These are phyloP conservation scores for Brachionus manjavacas DNA, from an alignment of 1,140 invertebrate species.

Conservation along the genomic window DNA sequence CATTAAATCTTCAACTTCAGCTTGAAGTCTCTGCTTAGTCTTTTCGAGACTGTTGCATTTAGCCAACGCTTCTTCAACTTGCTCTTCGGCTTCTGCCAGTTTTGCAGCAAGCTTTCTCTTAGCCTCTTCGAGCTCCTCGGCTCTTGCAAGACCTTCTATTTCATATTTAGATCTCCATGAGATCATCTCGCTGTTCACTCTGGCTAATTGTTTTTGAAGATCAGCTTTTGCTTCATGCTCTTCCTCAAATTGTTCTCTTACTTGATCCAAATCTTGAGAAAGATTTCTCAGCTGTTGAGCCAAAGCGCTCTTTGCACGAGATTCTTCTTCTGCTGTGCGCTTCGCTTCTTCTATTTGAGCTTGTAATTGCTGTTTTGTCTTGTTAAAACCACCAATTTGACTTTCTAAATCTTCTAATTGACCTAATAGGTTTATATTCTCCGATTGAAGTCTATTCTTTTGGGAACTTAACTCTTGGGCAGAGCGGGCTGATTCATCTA, in stretches of 20 bases:
- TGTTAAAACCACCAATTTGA: slow-evolving; percentile 14
- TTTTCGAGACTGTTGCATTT: slow-evolving; percentile 94
- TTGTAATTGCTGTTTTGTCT: slow-evolving; percentile 26
- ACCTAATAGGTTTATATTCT: slow-evolving; percentile 7
- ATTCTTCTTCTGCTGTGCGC: slow-evolving; percentile 51
- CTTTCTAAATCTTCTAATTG: slow-evolving; percentile 35
- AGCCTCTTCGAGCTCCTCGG: slow-evolving; percentile 92
- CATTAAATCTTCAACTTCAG: slow-evolving; percentile 95
- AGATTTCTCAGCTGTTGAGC: slow-evolving; percentile 67
- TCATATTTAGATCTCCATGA: slow-evolving; percentile 50
- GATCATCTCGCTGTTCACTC: slow-evolving; percentile 81
- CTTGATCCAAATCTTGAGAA: slow-evolving; percentile 94
- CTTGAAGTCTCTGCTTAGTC: slow-evolving; percentile 87
- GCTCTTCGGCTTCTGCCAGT: slow-evolving; percentile 92
- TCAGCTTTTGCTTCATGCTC: slow-evolving; percentile 76
- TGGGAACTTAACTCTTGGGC: slow-evolving; percentile 3
- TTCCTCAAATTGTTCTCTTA: slow-evolving; percentile 91
- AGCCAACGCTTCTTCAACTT: slow-evolving; percentile 74
- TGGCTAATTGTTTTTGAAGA: slow-evolving; percentile 67
- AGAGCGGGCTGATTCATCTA: neutral
- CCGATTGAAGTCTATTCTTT: slow-evolving; percentile 10
- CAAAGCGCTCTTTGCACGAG: slow-evolving; percentile 43
- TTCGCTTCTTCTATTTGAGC: slow-evolving; percentile 46
- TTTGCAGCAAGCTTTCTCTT: slow-evolving; percentile 98
- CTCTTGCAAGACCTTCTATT: slow-evolving; percentile 65